Base-by-base conservation (phyloP, 2,888 invertebrate genomes). In the Tanypteryx hageni region DNA sequence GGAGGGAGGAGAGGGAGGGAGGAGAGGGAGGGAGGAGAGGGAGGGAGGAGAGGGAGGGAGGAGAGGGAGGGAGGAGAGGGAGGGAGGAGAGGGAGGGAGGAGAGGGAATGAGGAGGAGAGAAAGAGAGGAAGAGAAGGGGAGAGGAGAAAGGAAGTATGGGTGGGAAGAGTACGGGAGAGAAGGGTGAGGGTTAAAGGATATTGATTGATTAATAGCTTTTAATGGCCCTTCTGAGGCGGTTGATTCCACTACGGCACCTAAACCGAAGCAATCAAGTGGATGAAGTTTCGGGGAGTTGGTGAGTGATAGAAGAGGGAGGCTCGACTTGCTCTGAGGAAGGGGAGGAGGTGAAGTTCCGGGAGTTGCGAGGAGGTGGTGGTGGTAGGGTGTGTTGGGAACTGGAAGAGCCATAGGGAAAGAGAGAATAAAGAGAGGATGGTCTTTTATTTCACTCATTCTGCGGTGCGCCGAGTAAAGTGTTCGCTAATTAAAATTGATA, bases 161-260 rank as follows among this genome's bases (percentile, higher is more conserved):
- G 11, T 14, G 31, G n/a, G 44, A n/a, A n/a, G n/a, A n/a, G n/a
- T n/a, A n/a, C n/a, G n/a, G n/a, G n/a, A 8, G 27, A 18, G 18
- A 16, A 58, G 5, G 89, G 56, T 44, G 89, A 18, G 61, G 64
- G 89, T 61, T 64, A 61, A 89, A 89, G 89, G 89, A 89, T 89
- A 89, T 89, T 89, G 89, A 89, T 89, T 89, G 89, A 89, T 89
- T 89, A 89, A 89, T 89, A 89, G 89, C 89, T 89, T 89, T 89
- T 89, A 89, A 89, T 89, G 89, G 89, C 68, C 64, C 89, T 89
- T 89, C 89, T 56, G 89, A 89, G 89, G 89, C 64, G 89, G 89
- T 89, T 89, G 89, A 89, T 89, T 89, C 89, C 89, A 89, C 89
- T 89, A 89, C 64, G 89, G 89, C 89, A 89, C 89, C 89, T 89